phyloP scores from a whole-genome alignment of 2,888 invertebrate genomes.

The Camptogramma bilineatum region DNA sequence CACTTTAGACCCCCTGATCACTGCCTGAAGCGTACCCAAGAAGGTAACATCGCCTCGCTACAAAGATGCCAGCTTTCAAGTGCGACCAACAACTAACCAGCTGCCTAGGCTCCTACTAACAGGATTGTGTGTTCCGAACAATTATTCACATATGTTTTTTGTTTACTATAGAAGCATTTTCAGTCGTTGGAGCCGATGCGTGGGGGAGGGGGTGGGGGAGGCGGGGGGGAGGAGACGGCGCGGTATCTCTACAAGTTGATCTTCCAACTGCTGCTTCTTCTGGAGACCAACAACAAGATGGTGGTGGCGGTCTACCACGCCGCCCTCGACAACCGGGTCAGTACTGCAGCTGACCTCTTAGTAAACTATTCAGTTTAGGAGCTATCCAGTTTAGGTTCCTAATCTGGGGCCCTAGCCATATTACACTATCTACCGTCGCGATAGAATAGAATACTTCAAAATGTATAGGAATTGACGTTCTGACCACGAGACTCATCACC shows the following conservation, averaged over 20 bases:
- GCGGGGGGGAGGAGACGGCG: slow-evolving; percentile 93
- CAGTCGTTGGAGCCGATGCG: slow-evolving; percentile 94
- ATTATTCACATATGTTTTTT: slow-evolving; percentile 20
- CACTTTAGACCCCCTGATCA: no score
- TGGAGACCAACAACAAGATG: slow-evolving; percentile 95
- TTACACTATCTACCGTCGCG: no score
- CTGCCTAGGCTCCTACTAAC: slow-evolving; percentile 8
- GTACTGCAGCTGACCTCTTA: no score
- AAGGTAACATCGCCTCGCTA: no score
- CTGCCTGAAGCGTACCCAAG: no score
- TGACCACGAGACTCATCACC: no score
- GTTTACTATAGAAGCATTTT: slow-evolving; percentile 32
- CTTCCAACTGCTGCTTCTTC: slow-evolving; percentile 95
- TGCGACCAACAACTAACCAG: background rate
- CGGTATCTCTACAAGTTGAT: slow-evolving; percentile 94
- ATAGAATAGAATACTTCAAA: no score
- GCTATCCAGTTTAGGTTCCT: no score
- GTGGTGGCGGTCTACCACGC: slow-evolving; percentile 86
- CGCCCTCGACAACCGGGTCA: slow-evolving; percentile 76
- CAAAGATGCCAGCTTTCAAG: background rate
- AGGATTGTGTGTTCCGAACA: slow-evolving; percentile 1
- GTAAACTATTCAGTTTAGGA: slow-evolving; percentile 48
- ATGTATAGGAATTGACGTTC: no score
- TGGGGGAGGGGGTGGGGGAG: slow-evolving; percentile 83
- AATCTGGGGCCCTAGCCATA: no score